Evolutionary conservation across 2,113 vertebrate species (phyloP).

Genomic region (Calyptomena viridis): DNA sequence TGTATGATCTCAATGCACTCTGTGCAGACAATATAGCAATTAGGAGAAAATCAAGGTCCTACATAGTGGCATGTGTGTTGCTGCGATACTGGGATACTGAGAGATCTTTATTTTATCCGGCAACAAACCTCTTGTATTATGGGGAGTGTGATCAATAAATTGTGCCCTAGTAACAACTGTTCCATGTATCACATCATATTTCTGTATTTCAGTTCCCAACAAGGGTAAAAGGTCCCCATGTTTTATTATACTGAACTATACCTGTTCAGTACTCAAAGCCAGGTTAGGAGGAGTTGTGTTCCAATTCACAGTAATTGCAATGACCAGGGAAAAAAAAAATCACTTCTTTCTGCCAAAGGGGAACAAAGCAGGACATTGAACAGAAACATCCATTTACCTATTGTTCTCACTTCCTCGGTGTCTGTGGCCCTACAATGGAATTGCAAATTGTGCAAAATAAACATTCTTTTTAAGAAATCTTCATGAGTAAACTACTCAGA

Average conservation of each 20-base stretch:
- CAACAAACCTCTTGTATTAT: background rate
- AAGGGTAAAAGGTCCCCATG: background rate
- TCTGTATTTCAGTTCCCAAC: slow-evolving; percentile 17
- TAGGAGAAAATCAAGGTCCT: background rate
- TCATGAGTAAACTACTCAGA: background rate
- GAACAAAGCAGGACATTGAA: slow-evolving; percentile 14
- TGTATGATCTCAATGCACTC: background rate
- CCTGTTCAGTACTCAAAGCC: slow-evolving; percentile 1
- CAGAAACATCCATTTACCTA: background rate
- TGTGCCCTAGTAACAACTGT: background rate
- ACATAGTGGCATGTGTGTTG: background rate
- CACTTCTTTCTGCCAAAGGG: background rate
- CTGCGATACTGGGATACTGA: background rate
- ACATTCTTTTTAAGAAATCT: background rate
- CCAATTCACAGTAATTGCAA: background rate
- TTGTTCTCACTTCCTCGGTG: background rate
- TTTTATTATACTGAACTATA: slow-evolving; percentile 8
- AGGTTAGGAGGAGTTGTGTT: slow-evolving; percentile 12
- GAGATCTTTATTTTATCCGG: background rate
- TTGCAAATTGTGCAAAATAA: background rate
- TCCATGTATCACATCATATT: slow-evolving; percentile 42
- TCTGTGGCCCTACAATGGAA: background rate
- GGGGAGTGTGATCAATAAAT: background rate
- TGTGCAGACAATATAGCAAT: background rate
- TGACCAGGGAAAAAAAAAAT: background rate